These are phyloP conservation scores for Meganola albula DNA, from an alignment of 2,888 invertebrate species.

Conservation along the genomic window DNA sequence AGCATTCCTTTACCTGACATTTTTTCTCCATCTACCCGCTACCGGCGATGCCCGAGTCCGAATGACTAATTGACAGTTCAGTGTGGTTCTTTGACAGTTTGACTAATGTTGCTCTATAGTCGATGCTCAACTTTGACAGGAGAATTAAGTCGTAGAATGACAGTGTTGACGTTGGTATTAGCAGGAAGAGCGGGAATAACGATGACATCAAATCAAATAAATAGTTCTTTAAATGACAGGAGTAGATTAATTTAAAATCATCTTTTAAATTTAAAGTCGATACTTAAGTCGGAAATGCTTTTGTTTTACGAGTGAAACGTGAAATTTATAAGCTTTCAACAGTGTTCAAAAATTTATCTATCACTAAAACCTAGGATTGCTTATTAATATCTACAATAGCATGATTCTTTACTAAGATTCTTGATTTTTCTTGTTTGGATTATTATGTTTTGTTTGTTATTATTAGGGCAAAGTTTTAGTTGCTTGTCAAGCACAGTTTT, in stretches of 20 bases:
- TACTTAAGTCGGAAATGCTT: too few species aligned
- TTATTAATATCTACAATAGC: too few species aligned
- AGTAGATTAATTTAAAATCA: conserved; percentile 12
- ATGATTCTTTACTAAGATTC: too few species aligned
- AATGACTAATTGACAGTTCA: conserved; percentile 66
- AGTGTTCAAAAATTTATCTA: too few species aligned
- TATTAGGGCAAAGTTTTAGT: too few species aligned
- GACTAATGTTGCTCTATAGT: conserved; percentile 66
- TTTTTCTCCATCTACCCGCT: conserved; percentile 38
- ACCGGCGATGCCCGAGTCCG: conserved; percentile 44
- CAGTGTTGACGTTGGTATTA: conserved; percentile 44
- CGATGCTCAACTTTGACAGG: conserved; percentile 46
- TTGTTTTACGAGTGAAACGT: too few species aligned
- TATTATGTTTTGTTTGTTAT: too few species aligned
- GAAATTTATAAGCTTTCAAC: too few species aligned
- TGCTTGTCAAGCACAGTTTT: too few species aligned
- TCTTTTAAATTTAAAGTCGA: conserved; percentile 1
- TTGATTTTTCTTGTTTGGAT: too few species aligned
- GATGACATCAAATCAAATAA: conserved; percentile 19
- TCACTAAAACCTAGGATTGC: too few species aligned
- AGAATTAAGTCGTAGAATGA: conserved; percentile 49
- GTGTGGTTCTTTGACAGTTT: conserved; percentile 63
- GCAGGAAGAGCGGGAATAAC: conserved; percentile 18
- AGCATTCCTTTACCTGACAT: conserved; percentile 20
- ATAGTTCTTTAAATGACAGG: conserved; percentile 15